Percentiles rank a stretch among this genome's conserved stretches.
phyloP scores from a whole-genome alignment of 2,113 vertebrate genomes.

The Sinocyclocheilus maitianheensis region DNA sequence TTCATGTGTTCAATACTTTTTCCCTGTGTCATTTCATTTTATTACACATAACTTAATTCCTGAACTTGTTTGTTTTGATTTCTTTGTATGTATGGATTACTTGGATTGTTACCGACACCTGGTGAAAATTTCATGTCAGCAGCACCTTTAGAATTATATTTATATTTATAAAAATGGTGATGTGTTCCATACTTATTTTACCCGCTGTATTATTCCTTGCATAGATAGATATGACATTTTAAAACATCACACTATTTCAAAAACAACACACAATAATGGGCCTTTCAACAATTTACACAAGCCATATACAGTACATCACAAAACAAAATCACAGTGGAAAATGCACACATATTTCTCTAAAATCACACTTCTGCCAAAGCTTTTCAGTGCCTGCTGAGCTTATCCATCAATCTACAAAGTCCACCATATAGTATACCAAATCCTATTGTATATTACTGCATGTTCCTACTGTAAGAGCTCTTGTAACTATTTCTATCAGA shows the following conservation, averaged over 20 bases:
- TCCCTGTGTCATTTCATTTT: too few species aligned
- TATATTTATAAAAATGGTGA: too few species aligned
- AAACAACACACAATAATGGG: not conserved
- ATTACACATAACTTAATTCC: too few species aligned
- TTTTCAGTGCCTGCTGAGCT: not conserved
- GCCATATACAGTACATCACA: not conserved
- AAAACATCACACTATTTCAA: not conserved
- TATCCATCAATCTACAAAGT: not conserved
- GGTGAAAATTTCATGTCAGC: too few species aligned
- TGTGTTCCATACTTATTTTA: too few species aligned
- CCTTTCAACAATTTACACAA: slow-evolving; percentile 6
- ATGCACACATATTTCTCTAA: not conserved
- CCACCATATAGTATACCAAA: not conserved
- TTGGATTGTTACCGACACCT: too few species aligned
- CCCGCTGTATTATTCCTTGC: slow-evolving; percentile 34
- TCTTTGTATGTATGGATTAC: too few species aligned
- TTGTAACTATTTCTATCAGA: not conserved
- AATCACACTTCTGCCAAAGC: not conserved
- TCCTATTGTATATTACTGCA: not conserved
- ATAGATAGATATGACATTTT: slow-evolving; percentile 44
- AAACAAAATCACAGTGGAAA: slow-evolving; percentile 11
- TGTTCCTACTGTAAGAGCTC: not conserved
- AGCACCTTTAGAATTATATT: too few species aligned
- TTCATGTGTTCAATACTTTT: too few species aligned
- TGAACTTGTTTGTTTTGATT: too few species aligned